These are phyloP conservation scores for Argynnis bischoffii DNA, from an alignment of 2,888 invertebrate species.

Conservation along the genomic window DNA sequence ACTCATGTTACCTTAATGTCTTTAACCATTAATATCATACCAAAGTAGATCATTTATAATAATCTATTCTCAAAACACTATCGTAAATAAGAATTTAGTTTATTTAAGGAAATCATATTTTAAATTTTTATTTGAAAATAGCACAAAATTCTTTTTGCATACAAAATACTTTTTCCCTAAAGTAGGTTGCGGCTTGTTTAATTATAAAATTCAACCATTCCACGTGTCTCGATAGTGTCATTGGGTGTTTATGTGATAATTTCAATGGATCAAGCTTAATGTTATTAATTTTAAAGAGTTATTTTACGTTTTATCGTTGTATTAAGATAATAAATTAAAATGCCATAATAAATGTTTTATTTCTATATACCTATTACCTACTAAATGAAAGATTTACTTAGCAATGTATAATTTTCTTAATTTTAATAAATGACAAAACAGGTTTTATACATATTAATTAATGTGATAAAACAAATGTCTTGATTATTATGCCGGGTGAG, in stretches of 20 bases:
- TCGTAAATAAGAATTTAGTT: background rate
- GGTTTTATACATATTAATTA: no score
- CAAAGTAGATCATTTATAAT: conserved; percentile 28
- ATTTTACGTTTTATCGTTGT: conserved; percentile 80
- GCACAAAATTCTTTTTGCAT: conserved; percentile 13
- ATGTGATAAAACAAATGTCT: no score
- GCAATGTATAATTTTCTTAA: no score
- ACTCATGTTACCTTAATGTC: conserved; percentile 23
- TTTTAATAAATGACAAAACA: no score
- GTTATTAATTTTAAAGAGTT: conserved; percentile 77
- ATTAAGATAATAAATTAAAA: conserved; percentile 73
- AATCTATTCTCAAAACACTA: conserved; percentile 3
- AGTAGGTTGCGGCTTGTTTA: conserved; percentile 21
- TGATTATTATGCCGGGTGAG: no score
- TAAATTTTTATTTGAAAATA: conserved; percentile 8
- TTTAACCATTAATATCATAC: conserved; percentile 16
- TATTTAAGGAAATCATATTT: background rate
- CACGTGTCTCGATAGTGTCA: conserved; percentile 67
- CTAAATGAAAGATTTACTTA: no score
- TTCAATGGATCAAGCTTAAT: conserved; percentile 75
- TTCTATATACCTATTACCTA: conserved; percentile 30
- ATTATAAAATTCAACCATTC: conserved; percentile 61
- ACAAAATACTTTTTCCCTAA: background rate
- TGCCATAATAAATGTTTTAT: conserved; percentile 46
- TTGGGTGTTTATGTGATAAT: conserved; percentile 75